Evolutionary conservation across 2,113 vertebrate species (phyloP), one percentile per base, ranked within the genome.

Genomic region (Nycticryphes semicollaris): DNA sequence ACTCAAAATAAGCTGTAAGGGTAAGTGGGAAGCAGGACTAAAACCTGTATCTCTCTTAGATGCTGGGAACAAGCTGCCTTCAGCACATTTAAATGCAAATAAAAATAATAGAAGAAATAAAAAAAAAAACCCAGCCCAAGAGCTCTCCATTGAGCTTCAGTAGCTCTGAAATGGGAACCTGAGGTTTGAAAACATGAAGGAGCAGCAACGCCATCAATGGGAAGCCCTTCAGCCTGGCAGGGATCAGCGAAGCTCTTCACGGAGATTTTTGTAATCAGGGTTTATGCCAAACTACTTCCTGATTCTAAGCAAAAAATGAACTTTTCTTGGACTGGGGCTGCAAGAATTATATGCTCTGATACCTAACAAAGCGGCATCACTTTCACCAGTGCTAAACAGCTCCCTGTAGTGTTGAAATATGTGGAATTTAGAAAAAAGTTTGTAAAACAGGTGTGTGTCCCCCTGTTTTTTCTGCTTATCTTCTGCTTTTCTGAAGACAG

Each of bases 31-130:
- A 64, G 45, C n/a, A 82, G 64, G 50, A 54, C 9, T 31, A 31
- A 0, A 0, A 35, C 57, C 31, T 9, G 6, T 0, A 3, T 0
- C 3, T 28, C 22, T 77, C 39, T 2, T 56, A 50, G 14, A 4
- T 2, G 11, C 37, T 35, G 41, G 31, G 56, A 67, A 69, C 33
- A 56, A 45, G 21, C 16, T 39, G 66, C 4, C 14, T 63, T 51
- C 16, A 43, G 28, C 31, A 50, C 30, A 9, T 24, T 59, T 20
- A 39, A 43, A 50, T 53, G 14, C 15, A 9, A 50, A 50, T 27
- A 14, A 28, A 53, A 53, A 28, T 53, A 15, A 53, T 27, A 16
- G 9, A 53, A 53, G 16, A 28, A 53, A 53, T 8, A 28, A 53
- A 27, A 27, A 53, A 51, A 51, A 14, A 9, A 53, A 16, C 25